A percentile compares a stretch with the other conserved stretches of the same genome.
phyloP scores from a whole-genome alignment of 2,888 invertebrate species.

The Pimpla rufipes region DNA sequence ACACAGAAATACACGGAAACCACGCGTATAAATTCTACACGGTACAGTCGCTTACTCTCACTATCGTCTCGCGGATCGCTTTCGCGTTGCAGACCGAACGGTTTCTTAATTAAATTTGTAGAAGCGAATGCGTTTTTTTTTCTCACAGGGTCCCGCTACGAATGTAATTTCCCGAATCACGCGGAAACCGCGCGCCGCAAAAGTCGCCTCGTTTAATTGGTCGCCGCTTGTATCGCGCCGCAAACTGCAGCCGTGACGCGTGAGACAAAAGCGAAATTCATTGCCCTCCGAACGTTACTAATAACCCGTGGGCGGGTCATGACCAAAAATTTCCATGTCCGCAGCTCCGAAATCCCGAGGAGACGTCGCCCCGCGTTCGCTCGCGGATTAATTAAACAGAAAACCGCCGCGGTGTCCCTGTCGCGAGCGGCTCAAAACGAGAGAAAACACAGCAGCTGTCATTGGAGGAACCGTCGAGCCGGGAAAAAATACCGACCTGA shows the following conservation, averaged over 20 bases:
- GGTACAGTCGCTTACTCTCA: slow-evolving; percentile 16
- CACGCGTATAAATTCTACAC: slow-evolving; percentile 13
- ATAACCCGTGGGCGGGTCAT: slow-evolving; percentile 13
- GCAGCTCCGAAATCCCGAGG: slow-evolving; percentile 5
- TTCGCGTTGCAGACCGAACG: neutral
- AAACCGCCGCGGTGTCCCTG: slow-evolving; percentile 16
- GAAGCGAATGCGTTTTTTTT: neutral
- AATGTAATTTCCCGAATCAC: neutral
- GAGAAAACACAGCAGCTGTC: slow-evolving; percentile 1
- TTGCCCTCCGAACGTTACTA: neutral
- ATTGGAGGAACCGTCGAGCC: neutral
- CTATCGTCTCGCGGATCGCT: slow-evolving; percentile 6
- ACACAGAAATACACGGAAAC: slow-evolving; percentile 46
- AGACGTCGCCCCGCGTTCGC: slow-evolving; percentile 20
- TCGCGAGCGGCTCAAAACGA: slow-evolving; percentile 25
- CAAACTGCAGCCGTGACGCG: neutral
- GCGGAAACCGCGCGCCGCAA: neutral
- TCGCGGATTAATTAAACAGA: slow-evolving; percentile 43
- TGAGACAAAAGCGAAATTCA: neutral
- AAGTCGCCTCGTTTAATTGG: neutral
- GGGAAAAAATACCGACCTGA: neutral
- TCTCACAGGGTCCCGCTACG: too few species aligned
- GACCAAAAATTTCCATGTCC: neutral
- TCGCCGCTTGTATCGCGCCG: neutral
- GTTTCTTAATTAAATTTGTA: slow-evolving; percentile 2